Conservation (phyloP, 2,113 vertebrate species). For the Octodon degus region DNA sequence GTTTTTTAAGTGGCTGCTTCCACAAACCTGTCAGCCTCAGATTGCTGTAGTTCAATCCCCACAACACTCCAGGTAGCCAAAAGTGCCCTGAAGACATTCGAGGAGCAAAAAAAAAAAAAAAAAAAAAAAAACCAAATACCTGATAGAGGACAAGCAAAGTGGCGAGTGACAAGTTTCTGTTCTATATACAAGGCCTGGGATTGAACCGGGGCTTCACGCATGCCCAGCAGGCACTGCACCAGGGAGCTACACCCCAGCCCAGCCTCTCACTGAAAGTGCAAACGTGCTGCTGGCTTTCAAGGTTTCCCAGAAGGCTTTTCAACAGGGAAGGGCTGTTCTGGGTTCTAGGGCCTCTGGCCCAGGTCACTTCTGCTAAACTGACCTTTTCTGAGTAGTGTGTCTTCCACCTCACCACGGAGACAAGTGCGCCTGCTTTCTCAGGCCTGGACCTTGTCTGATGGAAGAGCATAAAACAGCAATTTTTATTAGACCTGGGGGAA, state of each 20-base stretch:
- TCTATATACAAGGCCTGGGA: background rate
- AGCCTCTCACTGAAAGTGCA: background rate
- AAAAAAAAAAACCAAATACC: no score
- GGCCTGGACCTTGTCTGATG: background rate
- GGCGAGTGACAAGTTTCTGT: background rate
- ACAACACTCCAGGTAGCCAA: no score
- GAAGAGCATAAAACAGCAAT: background rate
- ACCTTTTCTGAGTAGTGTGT: no score
- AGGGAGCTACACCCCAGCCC: background rate
- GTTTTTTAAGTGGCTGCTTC: no score
- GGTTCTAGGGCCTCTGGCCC: background rate
- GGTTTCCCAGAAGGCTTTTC: background rate
- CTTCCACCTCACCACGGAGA: background rate
- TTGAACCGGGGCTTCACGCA: background rate
- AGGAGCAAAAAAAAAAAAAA: no score
- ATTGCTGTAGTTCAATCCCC: no score
- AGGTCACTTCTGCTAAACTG: background rate
- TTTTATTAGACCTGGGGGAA: background rate
- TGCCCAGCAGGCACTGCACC: background rate
- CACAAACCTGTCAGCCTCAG: no score
- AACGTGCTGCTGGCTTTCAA: background rate
- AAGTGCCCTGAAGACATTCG: no score
- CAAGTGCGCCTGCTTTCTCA: background rate
- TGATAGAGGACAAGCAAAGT: background rate
- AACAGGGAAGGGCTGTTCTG: background rate